Percentiles rank a stretch among this genome's conserved stretches.
Evolutionary conservation across 2,888 invertebrate species (phyloP).

Genomic region (Hirtodrosophila trivittata): DNA sequence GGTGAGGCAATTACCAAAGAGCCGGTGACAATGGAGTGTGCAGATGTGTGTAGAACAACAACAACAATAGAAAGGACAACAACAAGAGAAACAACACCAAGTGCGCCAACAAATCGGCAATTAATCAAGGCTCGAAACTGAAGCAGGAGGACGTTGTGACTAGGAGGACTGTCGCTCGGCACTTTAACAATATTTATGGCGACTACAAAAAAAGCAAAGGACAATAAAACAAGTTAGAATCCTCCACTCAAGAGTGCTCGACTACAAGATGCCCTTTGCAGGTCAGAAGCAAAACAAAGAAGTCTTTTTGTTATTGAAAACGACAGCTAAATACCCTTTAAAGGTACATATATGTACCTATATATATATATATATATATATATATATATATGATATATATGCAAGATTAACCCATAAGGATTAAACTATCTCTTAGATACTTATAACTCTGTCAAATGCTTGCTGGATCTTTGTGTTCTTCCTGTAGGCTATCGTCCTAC

Average conservation of each 20-base stretch:
- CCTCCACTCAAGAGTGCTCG: background rate
- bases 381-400: too few relatives aligned
- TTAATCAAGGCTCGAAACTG: slow-evolving; percentile 65
- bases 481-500: too few relatives aligned
- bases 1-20: slow-evolving; percentile 75
- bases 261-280: background rate
- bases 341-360: too few relatives aligned
- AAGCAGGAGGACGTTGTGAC: slow-evolving; percentile 13
- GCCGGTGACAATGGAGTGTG: slow-evolving; percentile 64
- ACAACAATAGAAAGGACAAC: slow-evolving; percentile 25
- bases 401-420: too few relatives aligned
- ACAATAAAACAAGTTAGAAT: slow-evolving; percentile 39
- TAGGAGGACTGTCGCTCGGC: slow-evolving; percentile 58
- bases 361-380: too few relatives aligned
- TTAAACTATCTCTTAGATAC: too few relatives aligned
- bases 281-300: slow-evolving; percentile 24
- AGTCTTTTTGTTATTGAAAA: too few relatives aligned
- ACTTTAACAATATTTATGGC: slow-evolving; percentile 73
- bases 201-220: slow-evolving; percentile 46
- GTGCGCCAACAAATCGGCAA: slow-evolving; percentile 77
- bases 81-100: slow-evolving; percentile 53
- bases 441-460: too few relatives aligned
- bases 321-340: too few relatives aligned
- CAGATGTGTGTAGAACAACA: slow-evolving; percentile 23
- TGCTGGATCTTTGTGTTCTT: too few relatives aligned